Evolutionary conservation across 2,113 vertebrate species (phyloP).

Genomic region (Strix aluco): DNA sequence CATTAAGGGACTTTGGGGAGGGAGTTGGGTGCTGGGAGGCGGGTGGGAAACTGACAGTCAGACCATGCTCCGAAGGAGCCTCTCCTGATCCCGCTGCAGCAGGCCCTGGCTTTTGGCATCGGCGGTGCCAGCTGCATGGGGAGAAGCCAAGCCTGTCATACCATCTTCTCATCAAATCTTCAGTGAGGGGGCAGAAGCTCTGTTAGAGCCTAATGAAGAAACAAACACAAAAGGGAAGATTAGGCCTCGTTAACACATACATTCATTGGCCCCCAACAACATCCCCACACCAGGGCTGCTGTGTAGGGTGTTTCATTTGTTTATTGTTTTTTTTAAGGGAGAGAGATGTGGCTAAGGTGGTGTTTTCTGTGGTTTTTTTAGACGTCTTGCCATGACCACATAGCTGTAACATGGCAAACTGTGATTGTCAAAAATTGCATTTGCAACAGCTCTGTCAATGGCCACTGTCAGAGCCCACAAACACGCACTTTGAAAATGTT

Average conservation of each 20-base stretch:
- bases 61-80: conserved; percentile 66
- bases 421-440: background rate
- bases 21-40: conserved; percentile 62
- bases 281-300: background rate
- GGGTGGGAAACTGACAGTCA: conserved; percentile 81
- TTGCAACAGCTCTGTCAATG: background rate
- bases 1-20: conserved; percentile 78
- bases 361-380: background rate
- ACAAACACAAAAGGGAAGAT: conserved; percentile 86
- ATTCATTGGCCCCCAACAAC: conserved; percentile 67
- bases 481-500: background rate
- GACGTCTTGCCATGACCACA: rapidly evolving
- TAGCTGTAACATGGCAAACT: rapidly evolving
- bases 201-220: conserved; percentile 81
- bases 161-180: conserved; percentile 86
- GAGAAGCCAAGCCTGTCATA: conserved; percentile 89
- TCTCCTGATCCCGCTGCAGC: conserved; percentile 77
- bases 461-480: background rate
- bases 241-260: conserved; percentile 80
- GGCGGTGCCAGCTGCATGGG: conserved; percentile 74
- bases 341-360: rapidly evolving
- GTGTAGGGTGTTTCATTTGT: rapidly evolving
- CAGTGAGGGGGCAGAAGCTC: conserved; percentile 50
- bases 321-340: background rate
- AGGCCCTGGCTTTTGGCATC: conserved; percentile 77